Evolutionary conservation across 2,113 vertebrate genomes (phyloP).

Genomic region (Thamnaconus septentrionalis): DNA sequence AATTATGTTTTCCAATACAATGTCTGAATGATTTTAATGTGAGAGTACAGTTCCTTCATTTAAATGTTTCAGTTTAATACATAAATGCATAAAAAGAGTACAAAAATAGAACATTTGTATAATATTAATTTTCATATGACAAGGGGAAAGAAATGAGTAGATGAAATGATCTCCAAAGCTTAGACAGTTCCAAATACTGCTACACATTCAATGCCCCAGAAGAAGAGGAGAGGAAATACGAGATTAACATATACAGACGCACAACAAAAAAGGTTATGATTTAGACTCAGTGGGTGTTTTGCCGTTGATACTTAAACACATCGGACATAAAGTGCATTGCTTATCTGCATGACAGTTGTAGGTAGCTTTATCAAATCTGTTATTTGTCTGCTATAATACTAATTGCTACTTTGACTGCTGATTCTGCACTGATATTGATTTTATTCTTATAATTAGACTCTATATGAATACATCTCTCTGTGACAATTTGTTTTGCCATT

Average conservation of each 20-base stretch:
- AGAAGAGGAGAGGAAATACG: slow-evolving; percentile 21
- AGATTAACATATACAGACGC: slow-evolving; percentile 13
- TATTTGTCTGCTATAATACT: slow-evolving; percentile 9
- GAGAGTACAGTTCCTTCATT: slow-evolving; percentile 57
- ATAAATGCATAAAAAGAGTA: slow-evolving; percentile 65
- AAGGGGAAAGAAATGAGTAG: slow-evolving; percentile 21
- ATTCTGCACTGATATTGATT: too few species aligned
- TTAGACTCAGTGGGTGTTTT: slow-evolving; percentile 25
- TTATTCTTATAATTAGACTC: too few species aligned
- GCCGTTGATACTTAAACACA: slow-evolving; percentile 43
- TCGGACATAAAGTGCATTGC: slow-evolving; percentile 70
- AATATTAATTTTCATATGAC: slow-evolving; percentile 56
- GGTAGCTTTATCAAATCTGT: slow-evolving; percentile 37
- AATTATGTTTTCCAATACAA: slow-evolving; percentile 28
- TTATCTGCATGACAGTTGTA: slow-evolving; percentile 56
- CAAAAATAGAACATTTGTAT: slow-evolving; percentile 76
- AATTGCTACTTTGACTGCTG: slow-evolving; percentile 11
- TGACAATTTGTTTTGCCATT: background rate
- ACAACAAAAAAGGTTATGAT: slow-evolving; percentile 21
- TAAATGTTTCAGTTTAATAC: slow-evolving; percentile 53
- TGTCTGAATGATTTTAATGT: slow-evolving; percentile 34
- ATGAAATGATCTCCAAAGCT: slow-evolving; percentile 23
- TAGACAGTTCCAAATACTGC: slow-evolving; percentile 29
- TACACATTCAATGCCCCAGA: slow-evolving; percentile 42
- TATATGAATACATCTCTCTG: too few species aligned